Conservation (phyloP, 2,113 vertebrate genomes). For the Chaetorhynchus papuensis region DNA sequence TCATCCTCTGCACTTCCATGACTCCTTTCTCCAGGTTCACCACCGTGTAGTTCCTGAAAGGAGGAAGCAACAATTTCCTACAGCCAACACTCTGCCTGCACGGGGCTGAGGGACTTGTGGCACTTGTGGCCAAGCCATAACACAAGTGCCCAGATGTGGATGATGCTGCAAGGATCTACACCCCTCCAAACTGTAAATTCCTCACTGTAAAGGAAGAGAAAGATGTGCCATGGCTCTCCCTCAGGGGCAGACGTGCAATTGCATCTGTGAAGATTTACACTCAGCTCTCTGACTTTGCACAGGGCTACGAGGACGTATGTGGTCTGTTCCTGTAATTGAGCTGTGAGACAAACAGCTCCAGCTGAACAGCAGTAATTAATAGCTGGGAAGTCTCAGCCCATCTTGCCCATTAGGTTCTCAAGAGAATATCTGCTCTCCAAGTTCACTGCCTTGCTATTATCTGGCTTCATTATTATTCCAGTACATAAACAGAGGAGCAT, state of each 20-base stretch:
- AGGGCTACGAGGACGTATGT: background rate
- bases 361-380: constrained; percentile 10
- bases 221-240: background rate
- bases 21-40: constrained; percentile 90
- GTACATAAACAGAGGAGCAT: background rate
- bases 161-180: background rate
- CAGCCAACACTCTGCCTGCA: background rate
- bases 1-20: constrained; percentile 87
- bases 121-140: background rate
- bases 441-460: background rate
- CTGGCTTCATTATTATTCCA: background rate
- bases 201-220: background rate
- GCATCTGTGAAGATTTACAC: background rate
- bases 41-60: constrained; percentile 89
- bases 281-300: background rate
- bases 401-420: constrained; percentile 21
- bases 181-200: background rate
- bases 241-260: background rate
- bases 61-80: background rate
- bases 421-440: background rate
- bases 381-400: background rate
- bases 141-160: background rate
- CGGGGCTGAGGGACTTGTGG: fast-evolving
- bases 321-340: background rate
- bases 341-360: constrained; percentile 2